phyloP scores from a whole-genome alignment of 2,888 invertebrate genomes.

The Eulithis testata region DNA sequence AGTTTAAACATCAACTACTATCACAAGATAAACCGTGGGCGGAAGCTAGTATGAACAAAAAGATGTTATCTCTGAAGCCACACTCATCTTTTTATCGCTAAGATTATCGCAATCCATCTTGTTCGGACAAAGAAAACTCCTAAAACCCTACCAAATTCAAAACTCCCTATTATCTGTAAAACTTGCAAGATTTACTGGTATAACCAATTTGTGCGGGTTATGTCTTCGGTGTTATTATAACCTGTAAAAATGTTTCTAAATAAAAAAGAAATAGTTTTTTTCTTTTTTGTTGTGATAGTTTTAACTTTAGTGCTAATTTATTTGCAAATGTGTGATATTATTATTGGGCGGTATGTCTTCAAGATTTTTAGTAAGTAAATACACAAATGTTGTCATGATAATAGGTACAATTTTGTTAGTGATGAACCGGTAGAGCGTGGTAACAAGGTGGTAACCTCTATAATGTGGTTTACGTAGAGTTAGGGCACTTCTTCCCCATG shows the following conservation, averaged over 20 bases:
- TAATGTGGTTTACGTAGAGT: too few relatives aligned
- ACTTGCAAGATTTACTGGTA: background rate
- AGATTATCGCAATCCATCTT: conserved; percentile 25
- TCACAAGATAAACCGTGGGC: too few relatives aligned
- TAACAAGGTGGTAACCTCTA: too few relatives aligned
- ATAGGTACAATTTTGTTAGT: too few relatives aligned
- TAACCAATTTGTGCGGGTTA: conserved; percentile 4
- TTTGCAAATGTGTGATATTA: conserved; percentile 67
- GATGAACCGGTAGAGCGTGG: too few relatives aligned
- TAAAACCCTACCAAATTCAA: conserved; percentile 11
- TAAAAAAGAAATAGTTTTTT: conserved; percentile 60
- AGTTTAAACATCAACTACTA: too few relatives aligned
- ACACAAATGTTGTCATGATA: too few relatives aligned
- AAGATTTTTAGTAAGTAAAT: conserved; percentile 68
- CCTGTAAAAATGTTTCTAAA: conserved; percentile 61
- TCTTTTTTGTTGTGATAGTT: conserved; percentile 56
- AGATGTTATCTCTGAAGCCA: background rate
- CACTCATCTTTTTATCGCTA: conserved; percentile 4
- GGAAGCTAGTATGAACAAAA: background rate
- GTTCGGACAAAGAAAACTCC: conserved; percentile 4
- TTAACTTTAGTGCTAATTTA: conserved; percentile 64
- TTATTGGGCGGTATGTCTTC: conserved; percentile 63
- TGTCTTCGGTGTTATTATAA: conserved; percentile 1
- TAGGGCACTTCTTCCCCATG: too few relatives aligned
- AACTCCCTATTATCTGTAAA: background rate